A percentile compares a stretch with the other conserved stretches of the same genome.
Conservation (phyloP, 2,888 invertebrate species). For the Plebejus melissa region DNA sequence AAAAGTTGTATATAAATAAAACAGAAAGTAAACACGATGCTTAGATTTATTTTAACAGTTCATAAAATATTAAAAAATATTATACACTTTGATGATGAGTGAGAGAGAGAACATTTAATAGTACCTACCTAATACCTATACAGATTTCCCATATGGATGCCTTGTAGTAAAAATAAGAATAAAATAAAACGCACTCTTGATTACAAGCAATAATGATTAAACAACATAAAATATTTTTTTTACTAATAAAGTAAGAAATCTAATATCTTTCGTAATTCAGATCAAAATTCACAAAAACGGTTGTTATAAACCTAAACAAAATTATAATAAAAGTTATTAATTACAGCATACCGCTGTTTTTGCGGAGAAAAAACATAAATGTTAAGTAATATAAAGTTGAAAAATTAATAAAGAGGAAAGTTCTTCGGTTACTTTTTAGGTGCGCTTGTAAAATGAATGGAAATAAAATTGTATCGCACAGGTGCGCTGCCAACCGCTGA, state of each 20-base stretch:
- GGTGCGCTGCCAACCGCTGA: conserved; percentile 75
- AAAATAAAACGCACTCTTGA: no score
- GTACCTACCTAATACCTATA: no score
- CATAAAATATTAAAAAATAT: background rate
- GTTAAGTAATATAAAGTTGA: conserved; percentile 78
- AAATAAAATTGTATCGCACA: conserved; percentile 77
- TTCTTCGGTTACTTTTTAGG: conserved; percentile 73
- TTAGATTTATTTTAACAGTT: background rate
- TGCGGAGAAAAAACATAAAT: conserved; percentile 57
- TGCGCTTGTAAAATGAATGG: conserved; percentile 77
- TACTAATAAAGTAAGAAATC: background rate
- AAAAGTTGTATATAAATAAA: conserved; percentile 28
- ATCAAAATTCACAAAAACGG: background rate
- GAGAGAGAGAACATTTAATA: no score
- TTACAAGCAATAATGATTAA: background rate
- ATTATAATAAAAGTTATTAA: conserved; percentile 22
- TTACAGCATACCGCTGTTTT: background rate
- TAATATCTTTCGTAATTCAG: background rate
- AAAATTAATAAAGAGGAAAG: conserved; percentile 79
- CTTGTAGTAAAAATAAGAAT: no score
- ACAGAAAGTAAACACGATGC: conserved; percentile 18
- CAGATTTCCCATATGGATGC: no score
- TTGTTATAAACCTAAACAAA: background rate
- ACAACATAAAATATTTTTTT: background rate
- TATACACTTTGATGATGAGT: background rate